Evolutionary conservation across 2,888 invertebrate species (phyloP), one percentile per base, ranked within the genome.

Genomic region (Agrochola lota): DNA sequence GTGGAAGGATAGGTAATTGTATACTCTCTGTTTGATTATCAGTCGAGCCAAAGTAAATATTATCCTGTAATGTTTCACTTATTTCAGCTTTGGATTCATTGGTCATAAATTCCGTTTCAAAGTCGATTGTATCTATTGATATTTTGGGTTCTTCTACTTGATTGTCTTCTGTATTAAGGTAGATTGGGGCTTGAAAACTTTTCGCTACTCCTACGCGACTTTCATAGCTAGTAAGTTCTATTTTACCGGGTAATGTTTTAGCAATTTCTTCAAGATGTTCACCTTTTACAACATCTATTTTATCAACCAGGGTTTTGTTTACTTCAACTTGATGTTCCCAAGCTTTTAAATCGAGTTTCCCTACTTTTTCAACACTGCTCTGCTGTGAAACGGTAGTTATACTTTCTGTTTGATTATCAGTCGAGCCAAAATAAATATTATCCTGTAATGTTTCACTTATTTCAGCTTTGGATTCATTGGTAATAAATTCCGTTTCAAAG

Each of bases 251-350:
- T 30, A 86, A 63, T 23, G 71, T 74, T 43, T 73, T 83, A 12
- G 71, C 57, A 0, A 83, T 71, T 57, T 86, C 76, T 23, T 86
- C 73, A 3, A 69, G 23, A 26, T 80, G 72, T 67, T 79, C 86
- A 0, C 71, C 30, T 7, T 66, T 80, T 6, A 84, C 64, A 0
- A 64, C 12, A 20, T 80, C 75, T 52, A 62, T 72, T 71, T 74
- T 86, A 57, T 79, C 73, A 3, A 86, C 64, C 17, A 77, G 40
- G 1, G 71, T 80, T 84, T 83, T 86, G 12, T 84, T 86, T 0
- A 49, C 68, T 74, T 86, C 84, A 17, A 86, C 62, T 59, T 76
- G 60, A 49, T 74, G 62, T 72, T 80, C 71, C 86, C 86, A 84
- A 23, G 75, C 75, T 67, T 71, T 73, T 40, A 86, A 62, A 17